phyloP scores from a whole-genome alignment of 2,113 vertebrate species.

The Seriola rivoliana region DNA sequence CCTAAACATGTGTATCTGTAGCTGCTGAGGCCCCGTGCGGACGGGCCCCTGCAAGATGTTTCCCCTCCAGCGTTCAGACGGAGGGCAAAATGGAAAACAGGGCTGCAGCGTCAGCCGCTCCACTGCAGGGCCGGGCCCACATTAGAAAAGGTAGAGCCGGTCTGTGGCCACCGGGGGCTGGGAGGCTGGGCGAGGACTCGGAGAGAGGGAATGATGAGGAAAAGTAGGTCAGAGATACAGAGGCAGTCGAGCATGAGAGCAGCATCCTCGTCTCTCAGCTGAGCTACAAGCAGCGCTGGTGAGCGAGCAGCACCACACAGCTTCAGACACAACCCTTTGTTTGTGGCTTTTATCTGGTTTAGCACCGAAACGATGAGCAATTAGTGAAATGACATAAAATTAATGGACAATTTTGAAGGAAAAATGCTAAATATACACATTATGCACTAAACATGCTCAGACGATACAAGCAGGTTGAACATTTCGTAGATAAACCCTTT shows the following conservation, averaged over 20 bases:
- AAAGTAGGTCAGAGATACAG: conserved; percentile 84
- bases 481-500: neutral
- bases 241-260: conserved; percentile 75
- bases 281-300: conserved; percentile 31
- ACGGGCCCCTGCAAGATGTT: conserved; percentile 22
- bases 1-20: neutral
- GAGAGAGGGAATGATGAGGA: conserved; percentile 35
- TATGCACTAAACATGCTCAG: no score
- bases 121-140: conserved; percentile 19
- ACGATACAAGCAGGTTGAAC: neutral
- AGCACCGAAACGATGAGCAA: neutral
- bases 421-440: neutral
- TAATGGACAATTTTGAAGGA: neutral
- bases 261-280: conserved; percentile 73
- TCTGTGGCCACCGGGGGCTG: conserved; percentile 43
- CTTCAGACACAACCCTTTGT: conserved; percentile 20
- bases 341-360: neutral
- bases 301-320: neutral
- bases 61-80: conserved; percentile 18
- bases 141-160: conserved; percentile 50
- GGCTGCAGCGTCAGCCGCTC: conserved; percentile 49
- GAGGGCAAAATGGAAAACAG: conserved; percentile 42
- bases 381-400: neutral
- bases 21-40: neutral
- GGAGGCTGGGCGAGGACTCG: conserved; percentile 6